phyloP scores from a whole-genome alignment of 2,113 vertebrate species.

The Oncorhynchus keta region DNA sequence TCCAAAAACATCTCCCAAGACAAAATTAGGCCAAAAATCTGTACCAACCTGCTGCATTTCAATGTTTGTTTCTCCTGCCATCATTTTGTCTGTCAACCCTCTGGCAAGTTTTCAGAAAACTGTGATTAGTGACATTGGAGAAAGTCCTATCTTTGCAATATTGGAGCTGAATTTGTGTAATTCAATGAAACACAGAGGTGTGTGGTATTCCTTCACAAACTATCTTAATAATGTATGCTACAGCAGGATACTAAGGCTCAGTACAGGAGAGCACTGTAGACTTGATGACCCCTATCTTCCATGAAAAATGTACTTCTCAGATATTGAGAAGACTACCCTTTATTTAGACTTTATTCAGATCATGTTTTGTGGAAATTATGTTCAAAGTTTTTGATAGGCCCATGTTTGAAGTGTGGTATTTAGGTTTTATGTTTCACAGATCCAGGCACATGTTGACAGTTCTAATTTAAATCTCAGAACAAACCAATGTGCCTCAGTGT shows the following conservation, averaged over 20 bases:
- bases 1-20: slow-evolving; percentile 19
- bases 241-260: slow-evolving; percentile 59
- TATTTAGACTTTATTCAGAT: slow-evolving; percentile 60
- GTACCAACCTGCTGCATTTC: slow-evolving; percentile 1
- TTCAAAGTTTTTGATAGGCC: neutral
- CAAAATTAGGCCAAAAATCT: slow-evolving; percentile 32
- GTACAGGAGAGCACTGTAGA: slow-evolving; percentile 69
- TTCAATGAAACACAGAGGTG: slow-evolving; percentile 52
- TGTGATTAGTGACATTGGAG: slow-evolving; percentile 29
- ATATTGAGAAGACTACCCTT: slow-evolving; percentile 72
- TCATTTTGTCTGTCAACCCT: slow-evolving; percentile 33
- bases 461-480: slow-evolving; percentile 14
- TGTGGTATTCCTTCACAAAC: slow-evolving; percentile 22
- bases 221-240: slow-evolving; percentile 72
- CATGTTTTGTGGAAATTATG: neutral
- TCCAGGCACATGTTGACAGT: neutral
- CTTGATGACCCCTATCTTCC: slow-evolving; percentile 66
- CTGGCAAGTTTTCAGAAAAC: slow-evolving; percentile 23
- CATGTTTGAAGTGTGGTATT: slow-evolving; percentile 15
- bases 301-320: slow-evolving; percentile 72
- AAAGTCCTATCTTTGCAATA: slow-evolving; percentile 45
- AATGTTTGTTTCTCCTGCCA: slow-evolving; percentile 7
- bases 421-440: slow-evolving; percentile 1
- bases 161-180: slow-evolving; percentile 61
- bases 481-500: slow-evolving; percentile 44